phyloP scores from a whole-genome alignment of 2,113 vertebrate genomes.

The Ardeotis arabs region DNA sequence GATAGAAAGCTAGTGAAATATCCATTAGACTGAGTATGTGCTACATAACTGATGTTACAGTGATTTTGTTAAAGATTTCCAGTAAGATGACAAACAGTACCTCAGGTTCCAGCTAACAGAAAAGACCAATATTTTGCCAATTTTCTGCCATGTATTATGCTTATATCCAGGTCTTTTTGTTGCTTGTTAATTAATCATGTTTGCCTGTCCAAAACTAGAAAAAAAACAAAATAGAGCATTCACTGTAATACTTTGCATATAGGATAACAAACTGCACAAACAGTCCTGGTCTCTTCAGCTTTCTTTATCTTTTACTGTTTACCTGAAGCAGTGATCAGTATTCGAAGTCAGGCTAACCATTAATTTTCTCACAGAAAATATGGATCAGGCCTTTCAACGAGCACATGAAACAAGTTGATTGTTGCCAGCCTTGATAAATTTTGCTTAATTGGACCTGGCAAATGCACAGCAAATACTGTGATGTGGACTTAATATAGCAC shows the following conservation, averaged over 20 bases:
- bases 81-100: not conserved
- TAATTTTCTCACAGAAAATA: conserved; percentile 56
- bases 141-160: not conserved
- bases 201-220: not conserved
- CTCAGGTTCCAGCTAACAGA: not conserved
- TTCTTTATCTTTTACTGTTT: not conserved
- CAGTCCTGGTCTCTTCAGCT: not conserved
- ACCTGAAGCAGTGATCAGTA: conserved; percentile 41
- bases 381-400: conserved; percentile 32
- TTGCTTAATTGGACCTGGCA: conserved; percentile 59
- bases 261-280: not conserved
- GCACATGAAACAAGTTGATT: conserved; percentile 59
- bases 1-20: not conserved
- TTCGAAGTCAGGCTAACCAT: conserved; percentile 24
- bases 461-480: conserved; percentile 2
- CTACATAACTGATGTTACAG: not conserved
- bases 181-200: not conserved
- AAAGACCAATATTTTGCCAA: not conserved
- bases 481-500: conserved; percentile 47
- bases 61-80: not conserved
- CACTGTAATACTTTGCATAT: not conserved
- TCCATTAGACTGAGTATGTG: not conserved
- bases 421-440: conserved; percentile 60
- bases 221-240: not conserved
- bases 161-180: not conserved